phyloP scores from a whole-genome alignment of 2,888 invertebrate species.

The Tinea trinotella region DNA sequence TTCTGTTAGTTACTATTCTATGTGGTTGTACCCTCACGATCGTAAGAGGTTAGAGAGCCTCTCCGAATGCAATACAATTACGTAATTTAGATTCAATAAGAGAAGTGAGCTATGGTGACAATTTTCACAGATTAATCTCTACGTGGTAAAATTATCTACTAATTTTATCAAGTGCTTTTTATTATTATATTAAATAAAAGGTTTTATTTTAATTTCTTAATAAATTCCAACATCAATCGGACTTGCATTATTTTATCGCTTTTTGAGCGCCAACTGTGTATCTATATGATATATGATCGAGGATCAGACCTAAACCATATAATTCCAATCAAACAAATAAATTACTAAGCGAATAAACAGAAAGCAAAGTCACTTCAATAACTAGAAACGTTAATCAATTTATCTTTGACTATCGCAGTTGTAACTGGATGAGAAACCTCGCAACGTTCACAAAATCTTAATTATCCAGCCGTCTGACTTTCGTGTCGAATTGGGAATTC shows the following conservation, averaged over 20 bases:
- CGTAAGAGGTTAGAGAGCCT: conserved; percentile 12
- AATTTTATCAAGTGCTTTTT: too few species aligned
- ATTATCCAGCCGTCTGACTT: not conserved
- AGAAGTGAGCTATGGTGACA: conserved; percentile 8
- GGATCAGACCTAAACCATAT: too few species aligned
- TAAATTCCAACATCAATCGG: too few species aligned
- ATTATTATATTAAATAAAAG: too few species aligned
- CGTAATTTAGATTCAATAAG: conserved; percentile 19
- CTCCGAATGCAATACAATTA: conserved; percentile 14
- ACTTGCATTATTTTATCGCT: too few species aligned
- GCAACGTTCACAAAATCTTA: not conserved
- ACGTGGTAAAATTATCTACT: too few species aligned
- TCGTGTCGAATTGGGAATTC: not conserved
- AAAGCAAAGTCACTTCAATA: too few species aligned
- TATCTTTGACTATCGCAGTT: not conserved
- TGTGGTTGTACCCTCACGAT: not conserved
- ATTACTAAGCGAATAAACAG: too few species aligned
- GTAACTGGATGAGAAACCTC: not conserved
- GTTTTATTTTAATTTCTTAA: too few species aligned
- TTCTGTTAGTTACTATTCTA: not conserved
- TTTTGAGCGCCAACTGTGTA: too few species aligned
- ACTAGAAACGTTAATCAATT: not conserved
- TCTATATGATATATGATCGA: too few species aligned
- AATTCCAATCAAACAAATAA: too few species aligned
- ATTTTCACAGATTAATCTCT: not conserved